Base-by-base conservation (phyloP, 2,797 vertebrate genomes). In the Amniataba percoides region DNA sequence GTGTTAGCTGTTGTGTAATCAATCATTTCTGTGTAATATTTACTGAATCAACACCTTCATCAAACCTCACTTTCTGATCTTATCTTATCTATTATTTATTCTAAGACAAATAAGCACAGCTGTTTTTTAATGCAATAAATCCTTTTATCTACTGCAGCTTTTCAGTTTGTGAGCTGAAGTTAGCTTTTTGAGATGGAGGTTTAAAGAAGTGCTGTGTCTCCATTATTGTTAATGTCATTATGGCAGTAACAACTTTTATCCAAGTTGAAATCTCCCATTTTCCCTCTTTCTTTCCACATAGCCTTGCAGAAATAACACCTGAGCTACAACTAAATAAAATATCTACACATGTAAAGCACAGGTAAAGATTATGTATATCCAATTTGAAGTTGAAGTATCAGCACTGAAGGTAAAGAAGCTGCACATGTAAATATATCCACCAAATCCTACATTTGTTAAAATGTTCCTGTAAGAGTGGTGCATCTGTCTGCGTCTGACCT, bases 401-500 rank as follows among this genome's bases (percentile, higher is more conserved):
- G 25, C 40, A 25, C 40, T 23, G 15, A 59, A 49, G 18, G 14
- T 45, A 21, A 21, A 19, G 4, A 7, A 21, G 4, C 53, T 36
- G 3, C 6, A 45, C 4, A 8, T 34, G n/a, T 68, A 13, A 34
- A n/a, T 31, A 48, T 25, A 6, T 75, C 14, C n/a, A 40, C n/a
- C 9, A 36, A 46, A 46, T 19, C 13, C 39, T 70, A 48, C 21
- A 61, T 21, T 31, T 8, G 13, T 60, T 3, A 14, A 9, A 18
- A 36, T 6, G 1, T 2, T 34, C 15, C 16, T 62, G 53, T 42
- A 16, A 23, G 34, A 23, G 16, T 59, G 46, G 5, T 10, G 13
- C 7, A 15, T 53, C 14, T 48, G 19, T 2, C 4, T 7, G 36
- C 4, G 9, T 58, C 86, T 84, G 71, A 95, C 95, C 95, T 88